These are phyloP conservation scores for Halocynthia roretzi DNA, from an alignment of 23 tunicate species.

Conservation along the genomic window DNA sequence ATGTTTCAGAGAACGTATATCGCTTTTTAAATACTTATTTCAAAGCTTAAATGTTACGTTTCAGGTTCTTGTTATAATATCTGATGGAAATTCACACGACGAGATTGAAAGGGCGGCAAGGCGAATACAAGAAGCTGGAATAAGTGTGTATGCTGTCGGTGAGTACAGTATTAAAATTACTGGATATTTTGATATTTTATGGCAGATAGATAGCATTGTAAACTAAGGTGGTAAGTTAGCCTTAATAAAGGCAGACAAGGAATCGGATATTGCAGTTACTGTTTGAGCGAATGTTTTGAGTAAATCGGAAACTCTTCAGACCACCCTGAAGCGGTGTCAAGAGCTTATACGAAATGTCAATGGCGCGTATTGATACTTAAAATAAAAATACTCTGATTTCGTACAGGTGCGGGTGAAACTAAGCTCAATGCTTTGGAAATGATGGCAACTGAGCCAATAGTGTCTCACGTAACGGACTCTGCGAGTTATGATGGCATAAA, in stretches of 20 bases:
- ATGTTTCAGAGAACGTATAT: neutral
- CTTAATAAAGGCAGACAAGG: neutral
- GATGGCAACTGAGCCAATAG: constrained; percentile 55
- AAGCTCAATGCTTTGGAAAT: constrained; percentile 14
- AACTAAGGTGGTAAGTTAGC: constrained; percentile 44
- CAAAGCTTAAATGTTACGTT: neutral
- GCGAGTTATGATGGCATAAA: constrained; percentile 77
- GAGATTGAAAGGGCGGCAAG: constrained; percentile 23
- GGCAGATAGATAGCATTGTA: constrained; percentile 15
- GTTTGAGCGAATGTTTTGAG: too few species aligned
- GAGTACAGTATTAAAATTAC: neutral
- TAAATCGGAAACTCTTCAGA: too few species aligned
- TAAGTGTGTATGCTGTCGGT: constrained; percentile 66
- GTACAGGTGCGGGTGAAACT: neutral
- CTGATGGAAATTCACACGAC: constrained; percentile 74
- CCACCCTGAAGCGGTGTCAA: too few species aligned
- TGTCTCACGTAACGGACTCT: constrained; percentile 55
- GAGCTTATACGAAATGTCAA: too few species aligned
- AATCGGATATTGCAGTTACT: too few species aligned
- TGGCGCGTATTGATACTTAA: too few species aligned
- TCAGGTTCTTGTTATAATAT: constrained; percentile 53
- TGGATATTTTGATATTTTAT: too few species aligned
- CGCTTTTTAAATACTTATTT: neutral
- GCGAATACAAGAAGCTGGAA: constrained; percentile 40
- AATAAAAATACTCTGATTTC: too few species aligned